Evolutionary conservation across 2,797 vertebrate genomes (phyloP).

Genomic region (Geotrypetes seraphini): DNA sequence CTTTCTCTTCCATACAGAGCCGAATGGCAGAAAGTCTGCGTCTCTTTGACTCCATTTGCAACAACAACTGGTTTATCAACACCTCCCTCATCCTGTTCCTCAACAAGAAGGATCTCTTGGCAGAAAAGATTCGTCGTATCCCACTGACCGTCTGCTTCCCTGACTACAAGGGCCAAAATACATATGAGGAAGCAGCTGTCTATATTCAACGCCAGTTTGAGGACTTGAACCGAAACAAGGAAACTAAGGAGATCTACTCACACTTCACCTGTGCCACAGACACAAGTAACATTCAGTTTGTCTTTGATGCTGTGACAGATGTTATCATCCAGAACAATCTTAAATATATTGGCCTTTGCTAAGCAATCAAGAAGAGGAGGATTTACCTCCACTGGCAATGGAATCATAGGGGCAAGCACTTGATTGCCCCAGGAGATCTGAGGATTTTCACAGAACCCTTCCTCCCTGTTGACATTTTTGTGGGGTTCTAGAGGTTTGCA

Average conservation of each 20-base stretch:
- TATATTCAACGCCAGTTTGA: slow-evolving; percentile 97
- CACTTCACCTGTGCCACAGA: slow-evolving; percentile 98
- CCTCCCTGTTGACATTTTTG: slow-evolving; percentile 4
- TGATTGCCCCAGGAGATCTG: slow-evolving; percentile 21
- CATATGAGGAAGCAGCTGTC: slow-evolving; percentile 94
- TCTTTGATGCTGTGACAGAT: slow-evolving; percentile 97
- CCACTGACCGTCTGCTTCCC: slow-evolving; percentile 94
- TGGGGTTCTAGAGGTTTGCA: no score
- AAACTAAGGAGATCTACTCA: slow-evolving; percentile 98
- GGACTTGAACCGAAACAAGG: slow-evolving; percentile 99
- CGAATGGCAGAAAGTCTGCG: slow-evolving; percentile 73
- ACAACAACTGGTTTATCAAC: slow-evolving; percentile 76
- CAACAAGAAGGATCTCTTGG: slow-evolving; percentile 98
- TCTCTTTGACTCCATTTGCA: slow-evolving; percentile 72
- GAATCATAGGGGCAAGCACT: slow-evolving; percentile 17
- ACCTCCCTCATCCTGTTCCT: slow-evolving; percentile 93
- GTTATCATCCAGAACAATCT: slow-evolving; percentile 99
- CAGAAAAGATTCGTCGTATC: slow-evolving; percentile 96
- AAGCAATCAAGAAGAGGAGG: no score
- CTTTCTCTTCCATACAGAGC: slow-evolving; percentile 45
- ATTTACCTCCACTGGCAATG: slow-evolving; percentile 12
- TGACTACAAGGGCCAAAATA: slow-evolving; percentile 97
- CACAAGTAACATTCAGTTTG: slow-evolving; percentile 99
- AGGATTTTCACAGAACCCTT: slow-evolving; percentile 14
- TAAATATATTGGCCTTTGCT: slow-evolving; percentile 98